Evolutionary conservation across 2,797 vertebrate species (phyloP).

Genomic region (Anableps anableps): DNA sequence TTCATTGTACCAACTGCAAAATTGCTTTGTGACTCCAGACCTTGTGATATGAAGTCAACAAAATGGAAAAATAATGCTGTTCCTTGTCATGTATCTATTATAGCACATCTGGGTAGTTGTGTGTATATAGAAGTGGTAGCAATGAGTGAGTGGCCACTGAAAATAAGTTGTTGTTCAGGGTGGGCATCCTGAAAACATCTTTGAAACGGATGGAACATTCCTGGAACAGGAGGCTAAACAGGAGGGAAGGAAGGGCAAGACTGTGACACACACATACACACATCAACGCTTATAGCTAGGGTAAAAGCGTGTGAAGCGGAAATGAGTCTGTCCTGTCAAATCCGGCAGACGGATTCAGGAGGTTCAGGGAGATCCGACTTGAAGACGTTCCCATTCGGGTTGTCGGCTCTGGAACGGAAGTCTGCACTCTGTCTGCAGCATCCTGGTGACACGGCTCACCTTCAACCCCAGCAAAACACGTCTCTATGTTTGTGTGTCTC

Average conservation of each 20-base stretch:
- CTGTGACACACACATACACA: slow-evolving; percentile 35
- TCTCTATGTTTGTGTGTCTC: slow-evolving; percentile 23
- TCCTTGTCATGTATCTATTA: slow-evolving; percentile 39
- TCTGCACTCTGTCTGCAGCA: slow-evolving; percentile 64
- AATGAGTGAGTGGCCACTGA: slow-evolving; percentile 15
- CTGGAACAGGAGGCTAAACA: slow-evolving; percentile 61
- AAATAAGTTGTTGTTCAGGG: slow-evolving; percentile 67
- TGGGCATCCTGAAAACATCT: slow-evolving; percentile 71
- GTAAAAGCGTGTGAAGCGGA: slow-evolving; percentile 76
- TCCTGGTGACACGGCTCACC: slow-evolving; percentile 70
- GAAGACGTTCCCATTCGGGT: slow-evolving; percentile 70
- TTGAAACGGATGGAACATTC: slow-evolving; percentile 69
- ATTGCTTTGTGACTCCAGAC: slow-evolving; percentile 61
- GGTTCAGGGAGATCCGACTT: slow-evolving; percentile 65
- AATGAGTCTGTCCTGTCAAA: slow-evolving; percentile 60
- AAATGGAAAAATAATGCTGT: slow-evolving; percentile 53
- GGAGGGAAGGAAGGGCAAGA: slow-evolving; percentile 69
- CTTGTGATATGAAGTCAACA: slow-evolving; percentile 73
- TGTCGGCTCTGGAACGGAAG: slow-evolving; percentile 62
- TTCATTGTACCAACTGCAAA: slow-evolving; percentile 64
- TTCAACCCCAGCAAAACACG: slow-evolving; percentile 65
- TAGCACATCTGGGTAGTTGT: slow-evolving; percentile 5
- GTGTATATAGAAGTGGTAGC: not conserved
- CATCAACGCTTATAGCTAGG: slow-evolving; percentile 32
- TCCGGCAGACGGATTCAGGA: slow-evolving; percentile 51